A percentile compares a stretch with the other conserved stretches of the same genome.
Conservation (phyloP, 2,888 invertebrate genomes). For the Dryocosmus kuriphilus region DNA sequence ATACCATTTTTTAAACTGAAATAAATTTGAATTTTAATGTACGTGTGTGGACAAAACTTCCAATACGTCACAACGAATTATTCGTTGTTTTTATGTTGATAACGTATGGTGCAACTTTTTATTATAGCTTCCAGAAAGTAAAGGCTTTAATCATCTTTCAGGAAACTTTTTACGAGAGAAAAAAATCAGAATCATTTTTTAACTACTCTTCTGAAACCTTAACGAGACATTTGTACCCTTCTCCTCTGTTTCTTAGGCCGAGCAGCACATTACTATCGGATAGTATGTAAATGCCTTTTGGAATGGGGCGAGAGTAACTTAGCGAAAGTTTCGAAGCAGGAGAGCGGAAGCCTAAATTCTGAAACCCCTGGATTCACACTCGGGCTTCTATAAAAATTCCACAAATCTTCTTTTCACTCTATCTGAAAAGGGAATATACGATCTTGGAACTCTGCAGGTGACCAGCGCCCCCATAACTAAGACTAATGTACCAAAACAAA, state of each 20-base stretch:
- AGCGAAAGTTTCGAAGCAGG: slow-evolving; percentile 24
- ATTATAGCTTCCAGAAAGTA: neutral
- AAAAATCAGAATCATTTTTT: neutral
- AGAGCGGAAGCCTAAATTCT: slow-evolving; percentile 31
- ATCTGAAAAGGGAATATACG: slow-evolving; percentile 45
- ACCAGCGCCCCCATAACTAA: slow-evolving; percentile 60
- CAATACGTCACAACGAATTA: too few species aligned
- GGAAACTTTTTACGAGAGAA: neutral
- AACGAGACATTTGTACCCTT: slow-evolving; percentile 9
- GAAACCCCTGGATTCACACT: slow-evolving; percentile 32
- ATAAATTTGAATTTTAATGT: too few species aligned
- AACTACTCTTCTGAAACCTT: neutral
- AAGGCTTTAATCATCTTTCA: neutral
- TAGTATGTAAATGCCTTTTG: slow-evolving; percentile 23
- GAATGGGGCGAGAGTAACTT: slow-evolving; percentile 29
- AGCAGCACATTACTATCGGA: slow-evolving; percentile 29
- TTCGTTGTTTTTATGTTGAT: too few species aligned
- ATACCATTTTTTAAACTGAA: too few species aligned
- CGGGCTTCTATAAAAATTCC: slow-evolving; percentile 35
- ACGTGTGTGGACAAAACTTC: too few species aligned
- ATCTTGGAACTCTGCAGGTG: slow-evolving; percentile 58
- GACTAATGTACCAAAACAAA: slow-evolving; percentile 57
- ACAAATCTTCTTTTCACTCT: slow-evolving; percentile 33
- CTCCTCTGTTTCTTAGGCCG: neutral
- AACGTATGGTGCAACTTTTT: too few species aligned